Base-by-base conservation (phyloP, 2,113 vertebrate genomes). In the Peromyscus leucopus region DNA sequence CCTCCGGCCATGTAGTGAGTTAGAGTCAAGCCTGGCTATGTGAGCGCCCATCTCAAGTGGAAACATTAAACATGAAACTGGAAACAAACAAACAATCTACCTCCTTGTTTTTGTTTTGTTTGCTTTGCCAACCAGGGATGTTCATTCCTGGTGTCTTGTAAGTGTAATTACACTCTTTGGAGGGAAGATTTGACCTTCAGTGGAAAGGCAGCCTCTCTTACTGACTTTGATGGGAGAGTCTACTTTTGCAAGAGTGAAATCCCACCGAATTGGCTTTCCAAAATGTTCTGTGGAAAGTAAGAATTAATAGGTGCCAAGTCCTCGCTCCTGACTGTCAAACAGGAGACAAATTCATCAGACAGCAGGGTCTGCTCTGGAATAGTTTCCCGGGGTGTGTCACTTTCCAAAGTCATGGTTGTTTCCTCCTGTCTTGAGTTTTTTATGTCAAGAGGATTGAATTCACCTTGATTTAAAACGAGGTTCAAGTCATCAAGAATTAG, bases 301-400 rank as follows among this genome's bases (percentile, higher is more conserved):
- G 97, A 79, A 26, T 97, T 93, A 0, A 36, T 1, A 55, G 91
- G 93, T 46, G 19, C 95, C 0, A 89, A 0, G 16, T 98, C 97
- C 61, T 97, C 55, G 1, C 83, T 94, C 65, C 24, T 2, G 51
- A 96, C 83, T 5, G 97, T 96, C 65, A 98, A 94, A 95, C 98
- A 98, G 92, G 98, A 97, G 4, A 99, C 96, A 24, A 99, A 91
- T 88, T 99, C 98, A 13, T 98, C 97, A 0, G 98, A 97, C 33
- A 99, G 95, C 61, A 99, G 12, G 0, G 98, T 98, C 87, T 99
- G 98, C 55, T 98, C 98, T 13, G 98, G 97, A 72, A 24, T 21
- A 0, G 78, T 75, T 39, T 98, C 98, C 0, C 11, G 7, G 59
- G 85, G 89, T 4, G 75, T 24, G 0, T 19, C 92, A 0, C 4